Evolutionary conservation across 2,113 vertebrate species (phyloP), one percentile per base, ranked within the genome.

Genomic region (Vulpes lagopus): DNA sequence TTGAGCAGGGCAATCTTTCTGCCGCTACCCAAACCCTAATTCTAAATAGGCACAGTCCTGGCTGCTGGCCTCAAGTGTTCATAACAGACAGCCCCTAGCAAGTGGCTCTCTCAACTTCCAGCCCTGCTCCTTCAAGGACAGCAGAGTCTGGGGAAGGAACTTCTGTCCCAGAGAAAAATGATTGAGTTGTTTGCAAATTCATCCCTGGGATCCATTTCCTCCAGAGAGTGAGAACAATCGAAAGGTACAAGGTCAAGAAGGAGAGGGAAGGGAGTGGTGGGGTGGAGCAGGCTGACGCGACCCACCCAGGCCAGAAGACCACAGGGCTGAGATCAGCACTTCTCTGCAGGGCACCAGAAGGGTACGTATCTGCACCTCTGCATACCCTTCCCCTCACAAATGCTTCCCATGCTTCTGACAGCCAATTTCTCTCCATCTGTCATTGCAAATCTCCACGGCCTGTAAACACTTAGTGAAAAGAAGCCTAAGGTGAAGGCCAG

Each of bases 381-480:
- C 11, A 60, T 1, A 15, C 15, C 49, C 25, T 11, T 38, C 25
- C 60, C 53, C 62, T 4, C 10, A 5, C 53, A 59, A 80, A 73
- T 27, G 84, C 55, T 62, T 55, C 23, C 59, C 53, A 35, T 1
- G 7, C 43, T 43, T 38, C 35, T 51, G 30, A 65, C 43, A 65
- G 69, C 15, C 25, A 22, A 15, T 57, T 87, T 51, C 43, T 6
- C 64, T 8, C 81, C 59, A 55, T 30, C 27, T 62, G 51, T 67
- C 60, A 53, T 62, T 62, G 38, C 49, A 15, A 71, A 38, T 71
- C 35, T 62, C 86, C 32, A 2, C 11, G 1, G 60, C 57, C 38
- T n/a, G 87, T 57, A 85, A 74, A 96, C 59, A 51, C 57, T 85
- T 80, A 55, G n/a, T n/a, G 30, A 78, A 79, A 91, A 78, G 8